Evolutionary conservation across 2,888 invertebrate species (phyloP).

Genomic region (Linyphia triangularis): DNA sequence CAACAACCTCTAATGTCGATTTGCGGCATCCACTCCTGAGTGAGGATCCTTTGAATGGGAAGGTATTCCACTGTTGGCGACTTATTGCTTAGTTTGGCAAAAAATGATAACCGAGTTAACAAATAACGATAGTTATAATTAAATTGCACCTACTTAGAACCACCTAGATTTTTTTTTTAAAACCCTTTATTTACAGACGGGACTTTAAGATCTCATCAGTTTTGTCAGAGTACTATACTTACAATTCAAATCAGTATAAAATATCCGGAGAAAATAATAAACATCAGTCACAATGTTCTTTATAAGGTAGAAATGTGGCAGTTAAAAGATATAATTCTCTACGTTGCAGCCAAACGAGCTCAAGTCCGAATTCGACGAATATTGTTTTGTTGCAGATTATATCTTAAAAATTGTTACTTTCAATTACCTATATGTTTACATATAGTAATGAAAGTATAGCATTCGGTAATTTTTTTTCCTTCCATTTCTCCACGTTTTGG

Average conservation of each 20-base stretch:
- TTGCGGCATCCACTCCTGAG: constrained; percentile 37
- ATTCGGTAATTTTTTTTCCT: too few relatives aligned
- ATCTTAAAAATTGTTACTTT: too few relatives aligned
- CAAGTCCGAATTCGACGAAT: too few relatives aligned
- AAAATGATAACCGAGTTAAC: neutral
- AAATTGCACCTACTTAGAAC: neutral
- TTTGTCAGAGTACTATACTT: neutral
- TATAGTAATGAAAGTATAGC: too few relatives aligned
- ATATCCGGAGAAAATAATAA: neutral
- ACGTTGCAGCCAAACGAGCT: too few relatives aligned
- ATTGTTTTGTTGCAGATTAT: too few relatives aligned
- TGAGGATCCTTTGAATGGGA: neutral
- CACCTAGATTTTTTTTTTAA: neutral
- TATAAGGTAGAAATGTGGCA: too few relatives aligned
- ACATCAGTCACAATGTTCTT: too few relatives aligned
- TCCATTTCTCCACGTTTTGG: too few relatives aligned
- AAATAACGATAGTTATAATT: neutral
- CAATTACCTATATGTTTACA: too few relatives aligned
- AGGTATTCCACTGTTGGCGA: neutral
- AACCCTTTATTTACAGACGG: too few relatives aligned
- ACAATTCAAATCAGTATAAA: neutral
- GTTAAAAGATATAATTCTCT: too few relatives aligned
- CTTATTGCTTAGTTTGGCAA: neutral
- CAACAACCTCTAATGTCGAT: constrained; percentile 67
- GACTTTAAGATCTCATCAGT: neutral